phyloP scores from a whole-genome alignment of 2,888 invertebrate genomes.

The Cheilosia urbana region DNA sequence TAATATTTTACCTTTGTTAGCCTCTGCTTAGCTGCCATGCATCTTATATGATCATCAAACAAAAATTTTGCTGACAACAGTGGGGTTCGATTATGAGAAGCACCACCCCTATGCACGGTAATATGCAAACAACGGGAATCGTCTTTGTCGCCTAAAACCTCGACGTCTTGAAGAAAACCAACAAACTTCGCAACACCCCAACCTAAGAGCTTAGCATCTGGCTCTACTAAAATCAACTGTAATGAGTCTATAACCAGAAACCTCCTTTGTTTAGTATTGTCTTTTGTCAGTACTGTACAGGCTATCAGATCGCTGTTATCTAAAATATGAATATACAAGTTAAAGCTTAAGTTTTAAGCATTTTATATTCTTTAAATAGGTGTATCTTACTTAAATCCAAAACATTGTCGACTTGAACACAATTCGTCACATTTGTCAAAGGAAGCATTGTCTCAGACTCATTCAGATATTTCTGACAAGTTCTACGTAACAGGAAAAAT shows the following conservation, averaged over 20 bases:
- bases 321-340: slow-evolving; percentile 81
- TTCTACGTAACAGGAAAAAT: slow-evolving; percentile 93
- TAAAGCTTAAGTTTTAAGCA: background rate
- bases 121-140: slow-evolving; percentile 98
- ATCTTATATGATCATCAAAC: slow-evolving; percentile 99
- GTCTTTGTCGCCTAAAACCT: slow-evolving; percentile 97
- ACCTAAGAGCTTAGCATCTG: slow-evolving; percentile 96
- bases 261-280: slow-evolving; percentile 94
- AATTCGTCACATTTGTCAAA: slow-evolving; percentile 93
- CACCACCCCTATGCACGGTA: slow-evolving; percentile 92
- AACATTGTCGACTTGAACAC: slow-evolving; percentile 96
- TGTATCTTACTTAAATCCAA: slow-evolving; percentile 94
- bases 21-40: slow-evolving; percentile 98
- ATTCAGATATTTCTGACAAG: slow-evolving; percentile 91
- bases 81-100: slow-evolving; percentile 89
- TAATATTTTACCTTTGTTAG: slow-evolving; percentile 88
- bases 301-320: slow-evolving; percentile 99
- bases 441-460: slow-evolving; percentile 95
- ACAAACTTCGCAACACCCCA: slow-evolving; percentile 99
- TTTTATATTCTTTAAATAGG: background rate
- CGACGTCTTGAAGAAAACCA: slow-evolving; percentile 97
- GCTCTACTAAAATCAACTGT: slow-evolving; percentile 98
- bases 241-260: slow-evolving; percentile 98
- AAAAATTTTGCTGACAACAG: slow-evolving; percentile 96
- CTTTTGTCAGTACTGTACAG: slow-evolving; percentile 96